Evolutionary conservation across 2,113 vertebrate species (phyloP), one percentile per base, ranked within the genome.

Genomic region (Collichthys lucidus): DNA sequence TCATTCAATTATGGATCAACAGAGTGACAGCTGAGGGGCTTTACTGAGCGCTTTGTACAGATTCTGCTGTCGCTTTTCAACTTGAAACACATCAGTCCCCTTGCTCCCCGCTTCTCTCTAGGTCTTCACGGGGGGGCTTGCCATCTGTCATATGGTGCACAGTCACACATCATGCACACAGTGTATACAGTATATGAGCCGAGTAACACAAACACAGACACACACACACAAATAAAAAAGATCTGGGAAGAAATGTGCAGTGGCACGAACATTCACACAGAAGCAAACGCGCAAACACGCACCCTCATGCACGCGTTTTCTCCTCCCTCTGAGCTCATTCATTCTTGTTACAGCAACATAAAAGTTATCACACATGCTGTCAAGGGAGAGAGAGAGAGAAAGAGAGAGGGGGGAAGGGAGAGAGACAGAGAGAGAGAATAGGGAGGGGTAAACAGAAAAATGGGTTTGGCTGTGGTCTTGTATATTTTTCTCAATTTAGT

Each of bases 131-230:
- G 81, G 87, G 87, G 84, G 84, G 74, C 63, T 68, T 35, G 70
- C 89, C 92, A 91, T 92, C 91, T 94, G 90, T 90, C 90, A 89
- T 53, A 53, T 59, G n/a, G 53, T 29, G 4, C 82, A 65, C 50
- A 84, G 56, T 69, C 65, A 56, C 63, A 60, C 65, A 59, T 49
- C 59, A 62, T 50, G 52, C 40, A 71, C 72, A 57, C 63, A 1
- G 49, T 64, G 50, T 49, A 20, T 49, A 66, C 53, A 61, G 22
- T 74, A 53, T 59, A 69, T 26, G 81, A 70, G 74, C 31, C 26
- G 46, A 52, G 42, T 81, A 53, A 56, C 62, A 52, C 56, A 61
- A 40, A 40, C 35, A 40, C 52, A 59, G 40, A 62, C 82, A 49
- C 31, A 44, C 11, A 40, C 22, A 17, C 12, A 3, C 56, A 15